Evolutionary conservation across 2,888 invertebrate species (phyloP).

Genomic region (Sinotaia quadrata): DNA sequence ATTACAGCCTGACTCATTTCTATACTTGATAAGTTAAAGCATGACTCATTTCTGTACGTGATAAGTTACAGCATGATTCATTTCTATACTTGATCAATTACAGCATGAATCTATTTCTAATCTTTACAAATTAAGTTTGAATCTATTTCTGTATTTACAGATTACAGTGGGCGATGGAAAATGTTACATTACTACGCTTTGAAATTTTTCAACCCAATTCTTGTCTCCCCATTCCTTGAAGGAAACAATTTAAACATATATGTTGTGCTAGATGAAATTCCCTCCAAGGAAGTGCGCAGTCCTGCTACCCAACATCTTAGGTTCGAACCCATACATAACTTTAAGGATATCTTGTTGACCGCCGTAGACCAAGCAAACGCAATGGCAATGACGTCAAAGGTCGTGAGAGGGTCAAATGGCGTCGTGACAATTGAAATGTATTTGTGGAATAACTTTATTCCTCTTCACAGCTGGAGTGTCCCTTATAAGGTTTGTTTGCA

Average conservation of each 20-base stretch:
- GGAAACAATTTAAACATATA: slow-evolving; percentile 47
- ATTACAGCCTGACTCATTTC: too few relatives aligned
- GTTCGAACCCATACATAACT: slow-evolving; percentile 14
- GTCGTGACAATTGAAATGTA: slow-evolving; percentile 45
- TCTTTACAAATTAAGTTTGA: too few relatives aligned
- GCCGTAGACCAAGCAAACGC: neutral
- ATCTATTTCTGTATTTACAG: slow-evolving; percentile 72
- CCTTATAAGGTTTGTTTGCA: slow-evolving; percentile 42
- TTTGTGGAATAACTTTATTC: slow-evolving; percentile 50
- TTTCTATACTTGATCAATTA: too few relatives aligned
- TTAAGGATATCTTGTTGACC: neutral
- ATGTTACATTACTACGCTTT: slow-evolving; percentile 91
- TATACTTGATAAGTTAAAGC: too few relatives aligned
- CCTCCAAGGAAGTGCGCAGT: slow-evolving; percentile 43
- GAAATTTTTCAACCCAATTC: slow-evolving; percentile 82
- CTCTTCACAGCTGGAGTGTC: slow-evolving; percentile 52
- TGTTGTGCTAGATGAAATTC: slow-evolving; percentile 53
- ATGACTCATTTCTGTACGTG: too few relatives aligned
- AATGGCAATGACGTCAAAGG: neutral
- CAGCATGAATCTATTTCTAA: too few relatives aligned
- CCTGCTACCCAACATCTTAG: slow-evolving; percentile 15
- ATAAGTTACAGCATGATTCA: too few relatives aligned
- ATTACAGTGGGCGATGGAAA: slow-evolving; percentile 86
- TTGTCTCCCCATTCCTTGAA: slow-evolving; percentile 70
- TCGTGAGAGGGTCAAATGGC: slow-evolving; percentile 3